Percentiles rank a stretch among this genome's conserved stretches.
Evolutionary conservation across 2,888 invertebrate species (phyloP).

Genomic region (Euplexia lucipara): DNA sequence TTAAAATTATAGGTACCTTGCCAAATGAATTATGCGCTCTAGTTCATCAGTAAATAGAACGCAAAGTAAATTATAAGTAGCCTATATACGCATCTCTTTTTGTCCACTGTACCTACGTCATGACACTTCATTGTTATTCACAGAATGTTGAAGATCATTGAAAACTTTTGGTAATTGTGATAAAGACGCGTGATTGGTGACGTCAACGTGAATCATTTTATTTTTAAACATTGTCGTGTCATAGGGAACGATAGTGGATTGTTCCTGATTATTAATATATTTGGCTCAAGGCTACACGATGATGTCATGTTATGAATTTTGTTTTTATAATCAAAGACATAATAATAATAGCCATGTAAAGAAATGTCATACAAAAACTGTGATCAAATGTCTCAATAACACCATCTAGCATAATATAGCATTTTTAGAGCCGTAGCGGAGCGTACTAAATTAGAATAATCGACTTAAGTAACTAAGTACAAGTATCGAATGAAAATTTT

Average conservation of each 20-base stretch:
- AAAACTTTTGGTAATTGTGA: constrained; percentile 28
- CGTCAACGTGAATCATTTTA: constrained; percentile 32
- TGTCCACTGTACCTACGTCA: constrained; percentile 35
- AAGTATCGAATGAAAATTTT: too few species aligned
- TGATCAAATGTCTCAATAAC: too few species aligned
- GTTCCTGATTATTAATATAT: constrained; percentile 8
- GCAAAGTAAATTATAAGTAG: too few species aligned
- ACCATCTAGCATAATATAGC: too few species aligned
- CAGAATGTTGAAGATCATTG: constrained; percentile 45
- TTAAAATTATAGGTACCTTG: too few species aligned
- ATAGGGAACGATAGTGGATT: neutral
- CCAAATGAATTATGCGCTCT: too few species aligned
- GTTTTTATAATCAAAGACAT: neutral
- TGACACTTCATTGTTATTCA: constrained; percentile 38
- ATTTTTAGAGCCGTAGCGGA: too few species aligned
- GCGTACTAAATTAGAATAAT: too few species aligned
- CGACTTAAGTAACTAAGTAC: too few species aligned
- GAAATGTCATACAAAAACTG: too few species aligned
- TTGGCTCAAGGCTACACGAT: constrained; percentile 19
- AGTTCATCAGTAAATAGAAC: too few species aligned
- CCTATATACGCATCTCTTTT: neutral
- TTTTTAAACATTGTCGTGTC: constrained; percentile 9
- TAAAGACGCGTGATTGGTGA: constrained; percentile 29
- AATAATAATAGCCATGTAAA: too few species aligned
- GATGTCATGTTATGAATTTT: neutral